Percentiles rank a stretch among this genome's conserved stretches.
Evolutionary conservation across 2,797 vertebrate genomes (phyloP).

Genomic region (Lutjanus argentimaculatus): DNA sequence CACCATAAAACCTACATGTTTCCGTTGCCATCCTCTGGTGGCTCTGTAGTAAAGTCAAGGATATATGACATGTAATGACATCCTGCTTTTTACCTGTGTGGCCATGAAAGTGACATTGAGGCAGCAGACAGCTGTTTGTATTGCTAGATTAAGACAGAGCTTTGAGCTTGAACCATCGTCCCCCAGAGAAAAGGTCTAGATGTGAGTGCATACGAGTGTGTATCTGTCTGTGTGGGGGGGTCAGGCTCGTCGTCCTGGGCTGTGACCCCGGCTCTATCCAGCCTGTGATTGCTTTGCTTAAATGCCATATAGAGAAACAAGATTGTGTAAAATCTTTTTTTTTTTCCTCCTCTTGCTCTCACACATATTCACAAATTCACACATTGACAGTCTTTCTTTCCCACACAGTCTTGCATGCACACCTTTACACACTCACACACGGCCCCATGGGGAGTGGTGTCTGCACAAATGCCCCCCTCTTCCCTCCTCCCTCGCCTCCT

Average conservation of each 20-base stretch:
- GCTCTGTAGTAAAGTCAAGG: constrained; percentile 65
- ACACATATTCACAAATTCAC: constrained; percentile 79
- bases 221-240: constrained; percentile 2
- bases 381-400: constrained; percentile 75
- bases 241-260: constrained; percentile 30
- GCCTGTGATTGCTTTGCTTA: constrained; percentile 62
- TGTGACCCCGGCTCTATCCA: constrained; percentile 47
- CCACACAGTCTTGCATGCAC: constrained; percentile 73
- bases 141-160: constrained; percentile 76
- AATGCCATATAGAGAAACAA: constrained; percentile 66
- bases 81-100: constrained; percentile 63
- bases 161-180: constrained; percentile 56
- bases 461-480: constrained; percentile 73
- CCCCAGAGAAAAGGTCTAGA: constrained; percentile 42
- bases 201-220: constrained; percentile 14
- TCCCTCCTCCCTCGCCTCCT: constrained; percentile 48
- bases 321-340: constrained; percentile 59
- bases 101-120: constrained; percentile 76
- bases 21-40: constrained; percentile 65
- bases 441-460: constrained; percentile 80
- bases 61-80: constrained; percentile 65
- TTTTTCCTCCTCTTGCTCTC: constrained; percentile 40
- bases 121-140: constrained; percentile 75
- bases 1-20: constrained; percentile 73
- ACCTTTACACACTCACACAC: constrained; percentile 77